Conservation (phyloP, 37 sponge, comb jelly and placozoan species). For the Amphimedon queenslandica region DNA sequence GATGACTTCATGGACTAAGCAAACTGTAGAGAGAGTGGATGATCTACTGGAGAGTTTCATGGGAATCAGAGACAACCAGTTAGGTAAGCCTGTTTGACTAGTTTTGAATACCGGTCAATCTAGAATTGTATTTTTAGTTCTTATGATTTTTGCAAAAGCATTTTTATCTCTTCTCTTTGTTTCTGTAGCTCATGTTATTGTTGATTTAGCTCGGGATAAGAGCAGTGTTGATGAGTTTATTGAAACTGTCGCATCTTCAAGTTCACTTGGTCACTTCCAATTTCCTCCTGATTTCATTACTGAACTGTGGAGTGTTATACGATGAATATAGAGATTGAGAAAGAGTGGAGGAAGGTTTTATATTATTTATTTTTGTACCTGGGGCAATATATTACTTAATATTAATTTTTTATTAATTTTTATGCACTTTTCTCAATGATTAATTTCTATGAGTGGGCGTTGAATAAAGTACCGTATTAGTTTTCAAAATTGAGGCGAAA, state of each 20-base stretch:
- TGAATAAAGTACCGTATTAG: no score
- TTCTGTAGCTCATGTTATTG: conserved; percentile 77
- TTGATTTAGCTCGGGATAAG: conserved; percentile 60
- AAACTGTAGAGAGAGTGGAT: conserved; percentile 63
- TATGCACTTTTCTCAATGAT: no score
- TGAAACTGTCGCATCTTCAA: conserved; percentile 40
- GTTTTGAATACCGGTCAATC: no score
- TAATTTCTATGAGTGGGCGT: no score
- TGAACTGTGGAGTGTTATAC: conserved; percentile 71
- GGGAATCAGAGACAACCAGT: conserved; percentile 84
- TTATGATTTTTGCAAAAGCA: not conserved
- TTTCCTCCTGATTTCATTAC: conserved; percentile 87
- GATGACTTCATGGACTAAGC: conserved; percentile 36
- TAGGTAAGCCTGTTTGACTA: conserved; percentile 48
- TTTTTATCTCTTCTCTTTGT: not conserved
- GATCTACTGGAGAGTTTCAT: conserved; percentile 81
- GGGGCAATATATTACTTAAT: no score
- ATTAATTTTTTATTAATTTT: no score
- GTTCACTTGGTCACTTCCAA: conserved; percentile 80
- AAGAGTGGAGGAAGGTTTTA: no score
- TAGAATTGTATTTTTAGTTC: no score
- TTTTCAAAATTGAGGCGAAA: no score
- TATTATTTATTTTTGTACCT: no score
- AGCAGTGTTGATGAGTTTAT: conserved; percentile 53
- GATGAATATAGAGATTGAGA: no score